phyloP scores from a whole-genome alignment of 1,140 invertebrate genomes.

The Ridgeia piscesae region DNA sequence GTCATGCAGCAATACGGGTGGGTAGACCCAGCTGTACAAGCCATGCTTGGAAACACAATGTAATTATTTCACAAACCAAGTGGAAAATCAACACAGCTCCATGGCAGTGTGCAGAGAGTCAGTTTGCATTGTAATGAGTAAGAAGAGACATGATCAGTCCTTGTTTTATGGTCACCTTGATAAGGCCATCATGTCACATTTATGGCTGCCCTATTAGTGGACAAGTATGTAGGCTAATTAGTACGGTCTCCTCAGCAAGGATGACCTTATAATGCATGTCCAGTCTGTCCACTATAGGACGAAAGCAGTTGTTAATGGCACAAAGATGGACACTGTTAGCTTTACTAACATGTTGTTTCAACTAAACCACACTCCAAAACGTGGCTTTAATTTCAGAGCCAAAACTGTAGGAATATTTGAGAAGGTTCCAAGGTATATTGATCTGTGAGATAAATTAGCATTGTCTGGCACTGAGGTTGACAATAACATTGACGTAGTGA shows the following conservation, averaged over 20 bases:
- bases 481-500: background rate
- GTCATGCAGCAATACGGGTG: background rate
- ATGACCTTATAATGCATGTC: no score
- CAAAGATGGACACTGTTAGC: background rate
- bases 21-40: background rate
- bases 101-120: background rate
- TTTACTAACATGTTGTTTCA: background rate
- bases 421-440: background rate
- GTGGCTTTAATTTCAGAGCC: background rate
- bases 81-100: background rate
- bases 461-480: background rate
- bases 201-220: no score
- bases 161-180: background rate
- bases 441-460: background rate
- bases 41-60: background rate
- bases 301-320: background rate
- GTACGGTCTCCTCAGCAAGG: no score
- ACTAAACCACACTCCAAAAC: background rate
- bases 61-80: background rate
- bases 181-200: background rate
- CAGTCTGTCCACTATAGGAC: background rate
- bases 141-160: no score
- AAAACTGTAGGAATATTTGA: background rate
- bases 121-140: background rate
- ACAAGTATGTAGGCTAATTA: no score